phyloP scores from a whole-genome alignment of 2,797 vertebrate species.

The Lycodopsis pacificus region DNA sequence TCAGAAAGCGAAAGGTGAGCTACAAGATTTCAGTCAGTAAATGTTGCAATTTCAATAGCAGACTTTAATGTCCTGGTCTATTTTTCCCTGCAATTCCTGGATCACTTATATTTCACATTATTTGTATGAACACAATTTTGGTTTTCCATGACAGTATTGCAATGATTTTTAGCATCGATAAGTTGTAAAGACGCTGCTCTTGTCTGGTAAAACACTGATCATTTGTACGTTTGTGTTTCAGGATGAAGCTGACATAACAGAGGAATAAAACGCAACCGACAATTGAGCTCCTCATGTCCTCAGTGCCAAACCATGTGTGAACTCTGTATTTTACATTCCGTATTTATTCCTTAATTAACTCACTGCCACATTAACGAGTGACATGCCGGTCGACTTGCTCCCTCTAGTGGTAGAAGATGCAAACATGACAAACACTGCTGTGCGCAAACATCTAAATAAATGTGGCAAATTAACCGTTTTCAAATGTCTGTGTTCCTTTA shows the following conservation, averaged over 20 bases:
- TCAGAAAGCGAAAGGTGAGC: constrained; percentile 74
- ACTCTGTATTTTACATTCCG: background rate
- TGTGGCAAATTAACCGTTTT: background rate
- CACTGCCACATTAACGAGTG: constrained; percentile 14
- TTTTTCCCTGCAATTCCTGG: background rate
- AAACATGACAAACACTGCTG: constrained; percentile 68
- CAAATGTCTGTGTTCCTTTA: background rate
- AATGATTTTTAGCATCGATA: background rate
- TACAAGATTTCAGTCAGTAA: background rate
- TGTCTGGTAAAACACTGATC: background rate
- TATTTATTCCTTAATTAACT: constrained; percentile 60
- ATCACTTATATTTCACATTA: background rate
- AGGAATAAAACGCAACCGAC: constrained; percentile 41
- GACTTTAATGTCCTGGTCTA: background rate
- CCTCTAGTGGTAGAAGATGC: constrained; percentile 70
- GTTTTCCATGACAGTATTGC: background rate
- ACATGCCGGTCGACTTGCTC: constrained; percentile 45
- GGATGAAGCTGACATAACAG: constrained; percentile 69
- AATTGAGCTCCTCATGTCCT: background rate
- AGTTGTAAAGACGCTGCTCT: background rate
- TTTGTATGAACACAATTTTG: background rate
- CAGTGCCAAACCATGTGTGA: background rate
- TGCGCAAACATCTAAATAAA: constrained; percentile 59
- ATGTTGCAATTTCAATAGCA: background rate
- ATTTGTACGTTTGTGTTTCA: constrained; percentile 48